Base-by-base conservation (phyloP, 2,888 invertebrate species). In the Parascotia fuliginaria region DNA sequence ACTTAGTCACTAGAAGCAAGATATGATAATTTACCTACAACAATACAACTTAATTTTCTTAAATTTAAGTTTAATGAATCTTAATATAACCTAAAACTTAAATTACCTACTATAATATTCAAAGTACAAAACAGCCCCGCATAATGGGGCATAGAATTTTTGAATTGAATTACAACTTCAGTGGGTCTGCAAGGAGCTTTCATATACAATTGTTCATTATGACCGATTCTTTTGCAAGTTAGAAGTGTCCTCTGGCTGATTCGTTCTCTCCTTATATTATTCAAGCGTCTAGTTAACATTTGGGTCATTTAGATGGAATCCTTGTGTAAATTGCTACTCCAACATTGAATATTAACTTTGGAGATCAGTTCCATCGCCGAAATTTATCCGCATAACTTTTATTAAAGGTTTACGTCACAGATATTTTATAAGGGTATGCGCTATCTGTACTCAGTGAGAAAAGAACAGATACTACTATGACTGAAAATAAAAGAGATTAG, bases 341-440 rank as follows among this genome's bases (percentile, higher is more conserved):
- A 75, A 79, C 75, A 79, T 79, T 77, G 74, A 77, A 82, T 82
- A 81, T 79, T 76, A 81, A 82, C 77, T 77, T 82, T 70, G 16
- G 58, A 60, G 76, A 75, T 74, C 73, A 67, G 73, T 32, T 51
- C 42, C 31, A 73, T 80, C 52, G 54, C 51, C 56, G 67, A 67
- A 67, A 65, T 76, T 68, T 37, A 42, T 42, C 42, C 47, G 55
- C 52, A 55, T 42, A 49, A 49, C 51, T 49, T 50, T 49, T 42
- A 39, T 43, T 34, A 15, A n/a, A 31, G 31, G 19, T 38, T 44
- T 50, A 42, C 19, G 29, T 6, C 4, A 7, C 11, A 13, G n/a
- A 11, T 2, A n/a, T n/a, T 15, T 6, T 29, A 29, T 3, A 1
- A 19, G n/a, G n/a, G n/a, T n/a, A n/a, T n/a, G n/a, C n/a, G n/a